Evolutionary conservation across 2,797 vertebrate species (phyloP), one percentile per base, ranked within the genome.

Genomic region (Notolabrus celidotus): DNA sequence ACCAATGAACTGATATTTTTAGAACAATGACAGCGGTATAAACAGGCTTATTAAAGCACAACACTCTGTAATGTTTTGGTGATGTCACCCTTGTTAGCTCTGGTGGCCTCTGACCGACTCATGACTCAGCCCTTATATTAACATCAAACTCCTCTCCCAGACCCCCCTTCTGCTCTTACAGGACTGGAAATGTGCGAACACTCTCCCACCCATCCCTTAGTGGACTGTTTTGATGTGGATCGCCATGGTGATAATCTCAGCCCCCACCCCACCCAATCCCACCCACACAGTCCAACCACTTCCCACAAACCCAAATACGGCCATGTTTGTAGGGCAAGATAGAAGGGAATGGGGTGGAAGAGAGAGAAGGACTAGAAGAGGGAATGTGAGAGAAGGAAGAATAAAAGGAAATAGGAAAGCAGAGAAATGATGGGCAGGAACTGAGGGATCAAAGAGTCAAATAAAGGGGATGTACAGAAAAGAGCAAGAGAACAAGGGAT

Each of bases 241-340:
- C 33, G 3, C 88, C 83, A 88, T 90, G 80, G 84, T 31, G 80
- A 93, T 90, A 87, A 87, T 86, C 87, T 85, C 69, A 56, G 31
- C 41, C 42, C 22, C 71, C 46, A 41, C 14, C 31, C 39, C 29
- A n/a, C 11, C 61, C 23, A 33, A 33, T 27, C 10, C 16, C 20
- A 45, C 60, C 41, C 50, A 23, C 55, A 34, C 62, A 52, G 29
- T 33, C 77, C 10, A 42, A 23, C 58, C 65, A 75, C 64, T 84
- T 87, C 71, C 73, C 77, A 61, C 64, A 83, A 86, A 76, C 72
- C 92, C 89, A 92, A 89, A 92, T 91, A 90, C 34, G 86, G 90
- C 72, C 71, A 85, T 87, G 85, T 77, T 84, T 69, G 77, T 62
- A 23, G 80, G 82, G 67, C 78, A 47, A 84, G 71, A 68, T 61